Conservation (phyloP, 2,888 invertebrate species). For the Drosophila anceps region DNA sequence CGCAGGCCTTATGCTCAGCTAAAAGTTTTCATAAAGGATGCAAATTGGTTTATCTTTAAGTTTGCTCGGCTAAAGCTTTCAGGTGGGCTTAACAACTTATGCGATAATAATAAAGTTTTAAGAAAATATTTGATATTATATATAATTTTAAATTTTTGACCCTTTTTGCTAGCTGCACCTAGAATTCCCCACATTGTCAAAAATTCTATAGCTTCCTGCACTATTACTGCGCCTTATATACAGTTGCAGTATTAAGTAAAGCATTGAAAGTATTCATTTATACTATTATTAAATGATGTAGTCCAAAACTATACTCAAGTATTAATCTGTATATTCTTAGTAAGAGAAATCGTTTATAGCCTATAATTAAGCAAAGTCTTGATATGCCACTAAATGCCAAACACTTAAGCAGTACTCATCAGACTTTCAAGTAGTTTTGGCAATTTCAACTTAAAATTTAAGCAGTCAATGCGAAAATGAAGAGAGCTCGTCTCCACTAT, state of each 20-base stretch:
- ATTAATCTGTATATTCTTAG: not conserved
- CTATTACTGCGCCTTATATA: no score
- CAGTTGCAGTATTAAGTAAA: no score
- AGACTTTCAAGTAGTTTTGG: not conserved
- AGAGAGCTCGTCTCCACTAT: slow-evolving; percentile 37
- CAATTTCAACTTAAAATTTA: not conserved
- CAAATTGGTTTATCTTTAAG: slow-evolving; percentile 14
- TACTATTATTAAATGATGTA: not conserved
- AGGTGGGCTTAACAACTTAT: not conserved
- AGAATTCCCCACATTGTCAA: no score
- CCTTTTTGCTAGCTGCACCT: no score
- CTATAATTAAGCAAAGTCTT: not conserved
- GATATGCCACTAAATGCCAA: not conserved
- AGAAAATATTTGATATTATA: no score
- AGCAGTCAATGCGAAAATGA: slow-evolving; percentile 43
- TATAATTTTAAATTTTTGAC: no score
- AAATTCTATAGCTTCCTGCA: no score
- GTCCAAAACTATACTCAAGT: not conserved
- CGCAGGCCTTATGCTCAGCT: not conserved
- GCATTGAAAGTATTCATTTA: not conserved
- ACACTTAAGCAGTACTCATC: not conserved
- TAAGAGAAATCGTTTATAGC: not conserved
- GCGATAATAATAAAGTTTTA: not conserved
- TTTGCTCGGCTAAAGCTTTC: not conserved
- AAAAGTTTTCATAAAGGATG: slow-evolving; percentile 5